These are phyloP conservation scores for Monodelphis domestica DNA, from an alignment of 2,797 vertebrate species.

Conservation along the genomic window DNA sequence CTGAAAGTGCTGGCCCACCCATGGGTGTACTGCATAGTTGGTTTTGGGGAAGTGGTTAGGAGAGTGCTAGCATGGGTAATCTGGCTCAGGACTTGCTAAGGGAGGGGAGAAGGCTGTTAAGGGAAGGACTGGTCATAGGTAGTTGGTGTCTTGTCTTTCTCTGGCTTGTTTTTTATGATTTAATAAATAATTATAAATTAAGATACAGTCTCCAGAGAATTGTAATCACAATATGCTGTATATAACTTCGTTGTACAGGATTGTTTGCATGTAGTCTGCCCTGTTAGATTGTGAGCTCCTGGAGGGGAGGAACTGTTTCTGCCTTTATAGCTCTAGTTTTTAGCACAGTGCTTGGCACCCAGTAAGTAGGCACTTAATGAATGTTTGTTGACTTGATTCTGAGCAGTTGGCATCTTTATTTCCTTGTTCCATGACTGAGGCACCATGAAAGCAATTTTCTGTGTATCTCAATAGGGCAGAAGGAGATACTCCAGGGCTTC, in stretches of 20 bases:
- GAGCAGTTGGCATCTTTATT: neutral
- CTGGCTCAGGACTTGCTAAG: too few species aligned
- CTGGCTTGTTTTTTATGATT: too few species aligned
- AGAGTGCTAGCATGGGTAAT: too few species aligned
- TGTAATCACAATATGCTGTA: too few species aligned
- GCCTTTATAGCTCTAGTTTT: neutral
- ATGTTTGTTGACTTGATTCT: neutral
- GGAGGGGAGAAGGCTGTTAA: too few species aligned
- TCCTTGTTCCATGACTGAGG: neutral
- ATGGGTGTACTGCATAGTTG: too few species aligned
- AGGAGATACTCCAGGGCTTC: neutral
- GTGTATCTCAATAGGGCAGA: neutral
- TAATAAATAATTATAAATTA: too few species aligned
- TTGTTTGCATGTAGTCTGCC: neutral
- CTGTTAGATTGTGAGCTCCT: neutral
- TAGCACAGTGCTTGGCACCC: neutral
- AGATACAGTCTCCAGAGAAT: too few species aligned
- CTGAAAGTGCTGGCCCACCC: too few species aligned
- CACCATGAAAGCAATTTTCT: neutral
- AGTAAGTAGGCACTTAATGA: neutral
- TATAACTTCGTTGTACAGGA: neutral
- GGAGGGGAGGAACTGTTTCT: neutral
- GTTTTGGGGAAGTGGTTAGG: too few species aligned
- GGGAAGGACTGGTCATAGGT: too few species aligned
- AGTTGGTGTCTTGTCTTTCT: too few species aligned